Conservation (phyloP, 1,140 invertebrate species). For the Drosophila gunungcola region DNA sequence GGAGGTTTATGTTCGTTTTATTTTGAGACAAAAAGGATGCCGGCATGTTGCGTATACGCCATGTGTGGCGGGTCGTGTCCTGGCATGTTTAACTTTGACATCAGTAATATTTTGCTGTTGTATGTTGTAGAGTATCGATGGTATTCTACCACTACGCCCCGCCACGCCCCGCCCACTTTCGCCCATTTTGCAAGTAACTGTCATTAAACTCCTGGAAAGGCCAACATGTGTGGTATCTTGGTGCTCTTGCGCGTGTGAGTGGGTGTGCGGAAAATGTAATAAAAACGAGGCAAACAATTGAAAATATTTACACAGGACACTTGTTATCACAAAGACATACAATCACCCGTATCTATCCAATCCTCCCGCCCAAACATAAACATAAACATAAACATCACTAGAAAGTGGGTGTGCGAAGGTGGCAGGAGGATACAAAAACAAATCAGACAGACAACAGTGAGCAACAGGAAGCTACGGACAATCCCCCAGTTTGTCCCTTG, state of each 20-base stretch:
- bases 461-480: constrained; percentile 69
- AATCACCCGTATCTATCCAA: constrained; percentile 11
- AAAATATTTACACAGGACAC: constrained; percentile 83
- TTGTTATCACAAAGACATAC: constrained; percentile 80
- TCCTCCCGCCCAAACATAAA: constrained; percentile 44
- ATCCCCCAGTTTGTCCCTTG: constrained; percentile 25
- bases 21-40: constrained; percentile 27
- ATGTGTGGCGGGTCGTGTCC: constrained; percentile 55
- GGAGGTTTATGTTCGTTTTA: constrained; percentile 25
- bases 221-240: constrained; percentile 36
- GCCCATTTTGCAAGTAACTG: constrained; percentile 18
- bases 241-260: constrained; percentile 15
- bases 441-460: constrained; percentile 72
- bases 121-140: constrained; percentile 44
- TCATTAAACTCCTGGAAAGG: constrained; percentile 49
- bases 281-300: constrained; percentile 80
- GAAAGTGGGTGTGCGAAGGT: constrained; percentile 47
- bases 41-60: constrained; percentile 57
- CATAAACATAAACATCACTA: constrained; percentile 64
- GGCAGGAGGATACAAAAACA: constrained; percentile 42
- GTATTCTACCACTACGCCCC: neutral
- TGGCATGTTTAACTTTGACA: constrained; percentile 73
- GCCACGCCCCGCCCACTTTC: constrained; percentile 1
- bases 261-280: constrained; percentile 62
- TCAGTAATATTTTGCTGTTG: constrained; percentile 58